Conservation (phyloP, 2,888 invertebrate genomes). For the Onthophagus sagittarius region DNA sequence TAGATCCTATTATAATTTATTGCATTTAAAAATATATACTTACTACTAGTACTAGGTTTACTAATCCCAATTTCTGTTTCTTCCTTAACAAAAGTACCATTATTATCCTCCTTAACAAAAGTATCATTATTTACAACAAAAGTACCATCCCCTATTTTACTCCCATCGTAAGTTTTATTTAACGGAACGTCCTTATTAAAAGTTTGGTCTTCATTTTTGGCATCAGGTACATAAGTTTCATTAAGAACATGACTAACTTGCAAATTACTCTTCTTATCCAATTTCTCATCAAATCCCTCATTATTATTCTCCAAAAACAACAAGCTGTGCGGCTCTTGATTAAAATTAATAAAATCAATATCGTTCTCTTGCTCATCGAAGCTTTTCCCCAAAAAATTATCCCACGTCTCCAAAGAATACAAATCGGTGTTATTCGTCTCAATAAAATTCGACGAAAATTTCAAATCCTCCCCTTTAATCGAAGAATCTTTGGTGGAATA, state of each 20-base stretch:
- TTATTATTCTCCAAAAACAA: slow-evolving; percentile 34
- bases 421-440: slow-evolving; percentile 27
- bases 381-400: slow-evolving; percentile 45
- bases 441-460: slow-evolving; percentile 24
- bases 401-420: slow-evolving; percentile 49
- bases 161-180: slow-evolving; percentile 17
- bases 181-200: background rate
- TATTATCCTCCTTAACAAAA: slow-evolving; percentile 7
- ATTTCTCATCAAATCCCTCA: slow-evolving; percentile 9
- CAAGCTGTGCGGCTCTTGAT: slow-evolving; percentile 42
- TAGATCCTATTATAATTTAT: no score
- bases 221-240: slow-evolving; percentile 12
- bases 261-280: slow-evolving; percentile 40
- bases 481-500: slow-evolving; percentile 54
- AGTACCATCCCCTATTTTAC: background rate
- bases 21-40: background rate
- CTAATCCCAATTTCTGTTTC: background rate
- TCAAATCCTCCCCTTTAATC: background rate
- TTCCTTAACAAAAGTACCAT: slow-evolving; percentile 14
- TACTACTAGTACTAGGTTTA: slow-evolving; percentile 5
- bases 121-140: slow-evolving; percentile 12
- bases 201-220: background rate
- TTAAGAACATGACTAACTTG: slow-evolving; percentile 42
- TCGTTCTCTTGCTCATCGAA: slow-evolving; percentile 38
- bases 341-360: slow-evolving; percentile 38